Evolutionary conservation across 1,140 invertebrate species (phyloP), one percentile per base, ranked within the genome.

Genomic region (Philopotamus ludificatus): DNA sequence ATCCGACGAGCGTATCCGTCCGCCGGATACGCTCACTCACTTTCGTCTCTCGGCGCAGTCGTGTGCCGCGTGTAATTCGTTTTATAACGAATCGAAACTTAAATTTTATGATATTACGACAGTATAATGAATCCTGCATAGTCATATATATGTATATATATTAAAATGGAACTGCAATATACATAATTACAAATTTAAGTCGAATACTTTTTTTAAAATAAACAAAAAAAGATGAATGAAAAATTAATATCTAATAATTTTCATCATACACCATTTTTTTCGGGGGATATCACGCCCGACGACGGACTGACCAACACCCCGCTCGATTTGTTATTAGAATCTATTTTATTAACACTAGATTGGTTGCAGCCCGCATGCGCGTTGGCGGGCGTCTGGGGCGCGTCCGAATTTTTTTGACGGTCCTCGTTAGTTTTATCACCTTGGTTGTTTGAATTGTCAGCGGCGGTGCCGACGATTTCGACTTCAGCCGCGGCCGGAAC

Each of bases 211-310:
- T n/a, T n/a, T n/a, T n/a, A n/a, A n/a, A n/a, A n/a, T n/a, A n/a
- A n/a, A n/a, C n/a, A n/a, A n/a, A n/a, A n/a, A n/a, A n/a, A 44
- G 41, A 21, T 15, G 51, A 54, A 34, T 16, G 25, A 34, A 34
- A 25, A 8, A 15, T 54, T 54, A 34, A 34, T 25, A 25, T 54
- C 51, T 34, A 34, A 54, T 60, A n/a, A n/a, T n/a, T n/a, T n/a
- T n/a, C 53, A 67, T 67, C 65, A 67, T 63, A 67, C 65, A 41
- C 65, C 60, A 22, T 67, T 67, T 55, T 67, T 67, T 12, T 67
- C 65, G 15, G 49, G 15, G 20, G 53, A 4, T 41, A 23, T 42
- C 34, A 58, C 54, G 44, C 41, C 41, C 34, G 54, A 58, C 15
- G 54, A n/a, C 3, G 54, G 41, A 22, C 34, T 44, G 54, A 58